A percentile compares a stretch with the other conserved stretches of the same genome.
Evolutionary conservation across 2,113 vertebrate genomes (phyloP).

Genomic region (Megalops atlanticus): DNA sequence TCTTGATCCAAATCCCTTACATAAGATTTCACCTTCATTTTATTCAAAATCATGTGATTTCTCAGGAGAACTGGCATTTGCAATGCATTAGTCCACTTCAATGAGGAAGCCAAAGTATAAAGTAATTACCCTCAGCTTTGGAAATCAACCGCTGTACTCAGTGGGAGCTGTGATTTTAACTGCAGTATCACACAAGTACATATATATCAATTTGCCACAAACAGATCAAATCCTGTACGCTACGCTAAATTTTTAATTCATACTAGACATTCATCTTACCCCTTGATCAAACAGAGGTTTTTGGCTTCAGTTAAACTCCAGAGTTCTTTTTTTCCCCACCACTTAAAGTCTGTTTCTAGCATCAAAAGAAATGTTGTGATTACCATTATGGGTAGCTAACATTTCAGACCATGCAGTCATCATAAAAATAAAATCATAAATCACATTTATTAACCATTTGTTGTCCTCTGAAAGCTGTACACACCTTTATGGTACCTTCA

Average conservation of each 20-base stretch:
- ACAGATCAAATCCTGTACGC: slow-evolving; percentile 62
- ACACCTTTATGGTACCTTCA: slow-evolving; percentile 10
- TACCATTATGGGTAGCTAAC: slow-evolving; percentile 68
- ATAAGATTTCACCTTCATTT: not conserved
- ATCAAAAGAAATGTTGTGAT: slow-evolving; percentile 72
- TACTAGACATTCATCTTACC: slow-evolving; percentile 65
- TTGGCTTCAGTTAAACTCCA: slow-evolving; percentile 58
- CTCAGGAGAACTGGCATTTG: not conserved
- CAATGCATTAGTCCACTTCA: slow-evolving; percentile 3
- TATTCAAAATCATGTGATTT: not conserved
- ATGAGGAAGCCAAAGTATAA: not conserved
- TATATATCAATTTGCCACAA: slow-evolving; percentile 66
- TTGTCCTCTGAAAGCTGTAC: slow-evolving; percentile 17
- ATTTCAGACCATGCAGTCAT: slow-evolving; percentile 68
- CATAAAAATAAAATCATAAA: slow-evolving; percentile 44
- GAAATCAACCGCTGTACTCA: slow-evolving; percentile 36
- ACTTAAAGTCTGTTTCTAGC: slow-evolving; percentile 63
- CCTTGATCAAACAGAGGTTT: slow-evolving; percentile 67
- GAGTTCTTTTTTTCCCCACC: slow-evolving; percentile 37
- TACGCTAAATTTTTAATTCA: slow-evolving; percentile 67
- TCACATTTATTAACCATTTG: slow-evolving; percentile 31
- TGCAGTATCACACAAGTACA: slow-evolving; percentile 45
- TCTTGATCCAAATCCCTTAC: slow-evolving; percentile 16
- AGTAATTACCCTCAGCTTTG: slow-evolving; percentile 45
- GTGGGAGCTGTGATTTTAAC: slow-evolving; percentile 44